phyloP scores from a whole-genome alignment of 2,888 invertebrate genomes.

The Xanthorhoe designata region DNA sequence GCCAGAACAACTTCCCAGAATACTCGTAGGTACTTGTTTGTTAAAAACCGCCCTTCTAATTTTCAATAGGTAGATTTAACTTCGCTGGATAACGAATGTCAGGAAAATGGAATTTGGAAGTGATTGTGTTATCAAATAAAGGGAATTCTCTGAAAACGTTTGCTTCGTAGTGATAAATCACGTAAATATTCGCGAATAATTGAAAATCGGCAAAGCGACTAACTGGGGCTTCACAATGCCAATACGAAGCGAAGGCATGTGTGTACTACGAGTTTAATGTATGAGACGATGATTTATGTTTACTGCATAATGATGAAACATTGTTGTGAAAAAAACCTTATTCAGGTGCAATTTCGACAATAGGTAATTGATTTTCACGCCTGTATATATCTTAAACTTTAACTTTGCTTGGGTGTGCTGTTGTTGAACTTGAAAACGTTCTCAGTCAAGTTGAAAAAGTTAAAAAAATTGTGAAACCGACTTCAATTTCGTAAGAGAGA shows the following conservation, averaged over 20 bases:
- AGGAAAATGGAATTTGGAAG: conserved; percentile 27
- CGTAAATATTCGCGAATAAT: conserved; percentile 30
- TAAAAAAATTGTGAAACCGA: too few species aligned
- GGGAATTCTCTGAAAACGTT: conserved; percentile 26
- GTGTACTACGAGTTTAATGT: neutral
- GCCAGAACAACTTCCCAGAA: conserved; percentile 17
- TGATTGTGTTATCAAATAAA: conserved; percentile 36
- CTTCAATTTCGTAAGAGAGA: too few species aligned
- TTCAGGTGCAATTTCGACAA: neutral
- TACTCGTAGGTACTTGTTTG: conserved; percentile 27
- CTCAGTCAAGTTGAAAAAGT: too few species aligned
- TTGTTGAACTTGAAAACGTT: too few species aligned
- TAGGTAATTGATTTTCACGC: too few species aligned
- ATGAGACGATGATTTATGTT: conserved; percentile 4
- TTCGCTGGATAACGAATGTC: conserved; percentile 15
- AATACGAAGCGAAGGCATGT: conserved; percentile 30
- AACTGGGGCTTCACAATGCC: conserved; percentile 15
- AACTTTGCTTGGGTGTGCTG: too few species aligned
- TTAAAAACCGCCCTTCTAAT: conserved; percentile 21
- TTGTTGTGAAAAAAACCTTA: neutral
- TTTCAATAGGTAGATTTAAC: conserved; percentile 16
- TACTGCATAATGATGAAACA: conserved; percentile 3
- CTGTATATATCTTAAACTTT: too few species aligned
- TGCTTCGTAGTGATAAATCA: conserved; percentile 33
- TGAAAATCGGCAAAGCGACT: conserved; percentile 42